Evolutionary conservation across 2,888 invertebrate species (phyloP).

Genomic region (Nemoura dubitans): DNA sequence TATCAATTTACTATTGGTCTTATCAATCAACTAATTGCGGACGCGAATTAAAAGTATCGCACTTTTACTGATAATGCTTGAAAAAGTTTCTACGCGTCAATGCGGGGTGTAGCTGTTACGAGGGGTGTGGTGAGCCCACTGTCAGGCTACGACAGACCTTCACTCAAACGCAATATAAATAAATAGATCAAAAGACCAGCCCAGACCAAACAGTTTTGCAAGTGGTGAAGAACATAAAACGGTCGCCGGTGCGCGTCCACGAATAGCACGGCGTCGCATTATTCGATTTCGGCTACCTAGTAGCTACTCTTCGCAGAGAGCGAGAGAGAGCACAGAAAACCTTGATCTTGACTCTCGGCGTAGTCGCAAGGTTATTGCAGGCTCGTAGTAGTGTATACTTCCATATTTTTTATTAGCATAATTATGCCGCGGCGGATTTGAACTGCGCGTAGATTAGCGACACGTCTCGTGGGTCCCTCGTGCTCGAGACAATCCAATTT

Average conservation of each 20-base stretch:
- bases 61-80: neutral
- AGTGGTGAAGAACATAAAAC: neutral
- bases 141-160: neutral
- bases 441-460: neutral
- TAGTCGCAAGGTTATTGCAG: neutral
- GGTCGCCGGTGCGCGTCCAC: neutral
- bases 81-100: neutral
- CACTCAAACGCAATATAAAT: neutral
- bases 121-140: neutral
- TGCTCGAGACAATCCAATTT: neutral
- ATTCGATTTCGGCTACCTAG: neutral
- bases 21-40: neutral
- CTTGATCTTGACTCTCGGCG: neutral
- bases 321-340: neutral
- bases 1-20: neutral
- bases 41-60: neutral
- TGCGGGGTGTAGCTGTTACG: neutral
- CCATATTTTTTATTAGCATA: neutral
- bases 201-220: conserved; percentile 7
- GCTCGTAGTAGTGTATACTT: neutral
- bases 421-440: neutral
- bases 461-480: neutral
- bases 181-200: neutral
- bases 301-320: no score
- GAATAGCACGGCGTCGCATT: neutral